Evolutionary conservation across 2,113 vertebrate species (phyloP).

Genomic region (Rhynchomys soricoides): DNA sequence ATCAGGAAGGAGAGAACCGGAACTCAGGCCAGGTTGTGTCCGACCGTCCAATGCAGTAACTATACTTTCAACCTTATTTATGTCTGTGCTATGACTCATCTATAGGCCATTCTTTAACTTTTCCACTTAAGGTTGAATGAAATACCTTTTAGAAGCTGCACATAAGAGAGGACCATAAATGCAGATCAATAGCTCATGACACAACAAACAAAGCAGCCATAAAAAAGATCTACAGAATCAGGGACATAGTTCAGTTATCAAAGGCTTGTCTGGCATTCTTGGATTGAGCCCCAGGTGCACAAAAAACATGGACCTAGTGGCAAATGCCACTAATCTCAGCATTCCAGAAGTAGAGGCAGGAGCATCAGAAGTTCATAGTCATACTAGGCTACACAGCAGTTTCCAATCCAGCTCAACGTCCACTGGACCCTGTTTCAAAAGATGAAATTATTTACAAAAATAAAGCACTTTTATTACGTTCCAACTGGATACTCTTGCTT

Average conservation of each 20-base stretch:
- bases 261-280: not conserved
- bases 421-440: not conserved
- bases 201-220: not conserved
- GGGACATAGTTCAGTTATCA: not conserved
- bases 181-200: not conserved
- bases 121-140: not conserved
- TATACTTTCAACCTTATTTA: not conserved
- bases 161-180: not conserved
- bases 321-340: not conserved
- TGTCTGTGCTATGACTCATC: not conserved
- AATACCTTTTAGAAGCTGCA: not conserved
- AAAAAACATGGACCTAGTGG: not conserved
- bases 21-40: not conserved
- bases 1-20: not conserved
- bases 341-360: not conserved
- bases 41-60: not conserved
- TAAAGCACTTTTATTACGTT: not conserved
- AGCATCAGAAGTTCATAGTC: not conserved
- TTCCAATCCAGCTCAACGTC: not conserved
- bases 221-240: not conserved
- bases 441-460: not conserved
- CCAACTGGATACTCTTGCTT: not conserved
- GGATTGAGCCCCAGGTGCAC: not conserved
- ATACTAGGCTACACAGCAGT: not conserved
- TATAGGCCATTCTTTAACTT: not conserved